Evolutionary conservation across 2,888 invertebrate species (phyloP), one percentile per base, ranked within the genome.

Genomic region (Drosophila helvetica): DNA sequence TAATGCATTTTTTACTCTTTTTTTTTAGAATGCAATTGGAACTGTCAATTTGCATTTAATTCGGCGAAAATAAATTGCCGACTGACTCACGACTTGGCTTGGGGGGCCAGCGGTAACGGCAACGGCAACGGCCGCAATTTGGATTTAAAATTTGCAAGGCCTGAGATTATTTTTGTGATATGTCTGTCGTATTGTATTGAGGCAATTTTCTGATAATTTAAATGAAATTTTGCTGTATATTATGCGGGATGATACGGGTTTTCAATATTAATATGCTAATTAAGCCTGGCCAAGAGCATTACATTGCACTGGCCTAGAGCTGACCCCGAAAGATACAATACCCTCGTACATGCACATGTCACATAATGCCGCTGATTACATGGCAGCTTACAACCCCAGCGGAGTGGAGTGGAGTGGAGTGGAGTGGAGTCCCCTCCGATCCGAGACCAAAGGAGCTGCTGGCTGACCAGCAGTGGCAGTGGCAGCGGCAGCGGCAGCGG

Each of bases 41-140:
- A 82, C 83, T 83, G 83, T 88, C 88, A 83, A 88, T 88, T 83
- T 83, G 83, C 83, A 88, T 83, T 83, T 86, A 88, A 83, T 83
- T 83, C 88, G 83, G 83, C 76, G 86, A 79, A 85, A 86, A 80
- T 86, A 88, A 83, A 88, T 88, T 86, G 83, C 78, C 69, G 70
- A 78, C 80, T 83, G 88, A 88, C 88, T 83, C 86, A 83, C 83
- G 83, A 88, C 66, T 77, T 71, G 57, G 58, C 71, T 71, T 10
- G 30, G 9, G 9, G 0, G 30, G 30, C 10, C 52, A 55, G 54
- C 60, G 58, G 27, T 2, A 27, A 27, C 27, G 52, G 53, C 48
- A 61, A 51, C 51, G 47, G 43, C 48, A 61, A 51, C 51, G 48
- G 47, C 46, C 46, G 59, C 74, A 72, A 74, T 74, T 72, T 74